These are phyloP conservation scores for Porites australiensis DNA, from an alignment of 64 coral and sea anemone species.

Conservation along the genomic window DNA sequence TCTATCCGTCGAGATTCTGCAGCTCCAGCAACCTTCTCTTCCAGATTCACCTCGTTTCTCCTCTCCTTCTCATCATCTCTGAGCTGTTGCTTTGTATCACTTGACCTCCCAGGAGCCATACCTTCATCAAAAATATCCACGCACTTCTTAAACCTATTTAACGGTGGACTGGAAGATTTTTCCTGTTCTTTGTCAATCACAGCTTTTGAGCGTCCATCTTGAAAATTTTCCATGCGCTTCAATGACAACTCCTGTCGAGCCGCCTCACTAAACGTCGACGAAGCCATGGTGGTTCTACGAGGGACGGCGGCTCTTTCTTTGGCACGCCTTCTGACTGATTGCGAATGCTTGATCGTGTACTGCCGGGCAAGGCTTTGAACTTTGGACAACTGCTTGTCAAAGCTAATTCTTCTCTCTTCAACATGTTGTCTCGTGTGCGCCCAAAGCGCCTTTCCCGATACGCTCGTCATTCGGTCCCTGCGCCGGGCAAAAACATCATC, in stretches of 20 bases:
- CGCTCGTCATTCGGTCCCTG: background rate
- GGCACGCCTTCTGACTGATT: background rate
- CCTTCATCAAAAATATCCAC: background rate
- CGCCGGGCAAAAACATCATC: background rate
- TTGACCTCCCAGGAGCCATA: background rate
- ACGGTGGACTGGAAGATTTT: background rate
- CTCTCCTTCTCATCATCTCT: background rate
- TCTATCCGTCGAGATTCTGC: background rate
- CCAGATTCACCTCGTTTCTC: background rate
- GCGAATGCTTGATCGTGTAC: conserved; percentile 13
- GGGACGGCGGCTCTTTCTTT: background rate
- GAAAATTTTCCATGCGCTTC: background rate
- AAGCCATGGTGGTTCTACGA: conserved; percentile 8
- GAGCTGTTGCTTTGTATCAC: background rate
- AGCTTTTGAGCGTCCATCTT: background rate
- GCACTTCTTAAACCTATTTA: no score
- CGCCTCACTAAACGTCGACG: background rate
- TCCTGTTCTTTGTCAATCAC: background rate
- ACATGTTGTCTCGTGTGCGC: background rate
- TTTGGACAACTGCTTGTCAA: background rate
- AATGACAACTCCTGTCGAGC: background rate
- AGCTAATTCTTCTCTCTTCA: background rate
- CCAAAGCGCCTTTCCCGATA: conserved; percentile 5
- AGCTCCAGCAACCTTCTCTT: background rate
- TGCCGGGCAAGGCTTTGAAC: conserved; percentile 1